phyloP scores from a whole-genome alignment of 2,888 invertebrate species.

The Agelastica alni region DNA sequence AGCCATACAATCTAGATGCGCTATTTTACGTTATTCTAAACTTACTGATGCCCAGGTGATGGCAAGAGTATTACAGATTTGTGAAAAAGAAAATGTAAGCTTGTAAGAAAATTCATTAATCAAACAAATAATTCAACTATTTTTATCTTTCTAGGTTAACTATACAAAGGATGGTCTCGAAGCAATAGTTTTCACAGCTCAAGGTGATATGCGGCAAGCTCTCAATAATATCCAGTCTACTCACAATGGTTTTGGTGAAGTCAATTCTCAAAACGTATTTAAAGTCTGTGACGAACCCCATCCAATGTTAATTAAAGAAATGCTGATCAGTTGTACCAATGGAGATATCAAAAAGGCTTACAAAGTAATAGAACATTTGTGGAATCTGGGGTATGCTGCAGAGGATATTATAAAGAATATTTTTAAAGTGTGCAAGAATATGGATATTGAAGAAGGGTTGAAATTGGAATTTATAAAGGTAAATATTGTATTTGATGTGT shows the following conservation, averaged over 20 bases:
- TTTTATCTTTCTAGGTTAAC: slow-evolving; percentile 60
- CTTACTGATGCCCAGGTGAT: slow-evolving; percentile 90
- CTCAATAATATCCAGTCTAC: slow-evolving; percentile 97
- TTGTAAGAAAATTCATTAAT: neutral
- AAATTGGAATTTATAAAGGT: slow-evolving; percentile 77
- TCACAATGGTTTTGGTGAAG: slow-evolving; percentile 86
- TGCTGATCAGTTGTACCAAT: slow-evolving; percentile 82
- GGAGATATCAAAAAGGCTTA: slow-evolving; percentile 87
- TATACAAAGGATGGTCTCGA: slow-evolving; percentile 92
- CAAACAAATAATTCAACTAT: too few species aligned
- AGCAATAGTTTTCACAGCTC: slow-evolving; percentile 96
- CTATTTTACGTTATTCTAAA: slow-evolving; percentile 90
- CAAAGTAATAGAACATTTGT: slow-evolving; percentile 81
- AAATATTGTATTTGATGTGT: too few species aligned
- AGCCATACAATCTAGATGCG: slow-evolving; percentile 98
- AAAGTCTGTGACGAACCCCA: slow-evolving; percentile 99
- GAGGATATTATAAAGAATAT: slow-evolving; percentile 96
- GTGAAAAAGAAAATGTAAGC: slow-evolving; percentile 71
- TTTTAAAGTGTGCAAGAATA: slow-evolving; percentile 89
- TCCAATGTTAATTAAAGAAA: slow-evolving; percentile 88
- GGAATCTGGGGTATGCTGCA: slow-evolving; percentile 92
- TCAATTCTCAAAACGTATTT: slow-evolving; percentile 94
- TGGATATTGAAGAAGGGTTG: slow-evolving; percentile 77
- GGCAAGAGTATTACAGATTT: slow-evolving; percentile 77
- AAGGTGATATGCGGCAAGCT: slow-evolving; percentile 98